These are phyloP conservation scores for Corvus cornix DNA, from an alignment of 2,113 vertebrate genomes.

Conservation along the genomic window DNA sequence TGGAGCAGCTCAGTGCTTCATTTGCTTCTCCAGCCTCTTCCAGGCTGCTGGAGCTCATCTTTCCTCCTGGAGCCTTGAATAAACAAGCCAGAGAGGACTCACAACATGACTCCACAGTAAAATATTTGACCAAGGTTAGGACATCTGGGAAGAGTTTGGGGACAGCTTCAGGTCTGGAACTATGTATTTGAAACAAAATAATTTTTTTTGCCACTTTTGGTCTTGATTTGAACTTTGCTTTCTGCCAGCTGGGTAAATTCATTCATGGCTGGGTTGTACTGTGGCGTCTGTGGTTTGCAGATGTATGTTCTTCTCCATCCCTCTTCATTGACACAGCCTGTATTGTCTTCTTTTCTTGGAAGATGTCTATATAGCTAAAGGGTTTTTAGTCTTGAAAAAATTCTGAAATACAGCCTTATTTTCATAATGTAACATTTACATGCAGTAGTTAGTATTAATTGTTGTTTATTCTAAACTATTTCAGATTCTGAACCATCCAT, in stretches of 20 bases:
- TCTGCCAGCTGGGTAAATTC: conserved; percentile 34
- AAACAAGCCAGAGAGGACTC: not conserved
- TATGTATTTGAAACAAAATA: not conserved
- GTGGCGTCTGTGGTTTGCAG: conserved; percentile 9
- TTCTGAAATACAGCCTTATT: not conserved
- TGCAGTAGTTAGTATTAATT: not conserved
- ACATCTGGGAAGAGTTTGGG: conserved; percentile 57
- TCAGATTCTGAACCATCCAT: not conserved
- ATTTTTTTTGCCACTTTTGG: conserved; percentile 34
- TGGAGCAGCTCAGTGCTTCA: not conserved
- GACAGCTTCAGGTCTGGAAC: conserved; percentile 49
- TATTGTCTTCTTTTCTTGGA: conserved; percentile 21
- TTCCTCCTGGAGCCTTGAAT: not conserved
- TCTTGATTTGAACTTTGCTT: conserved; percentile 19
- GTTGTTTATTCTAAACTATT: not conserved
- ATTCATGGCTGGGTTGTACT: not conserved
- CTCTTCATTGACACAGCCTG: not conserved
- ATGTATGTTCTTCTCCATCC: not conserved
- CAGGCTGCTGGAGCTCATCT: conserved; percentile 18
- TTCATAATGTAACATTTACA: not conserved
- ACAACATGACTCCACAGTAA: not conserved
- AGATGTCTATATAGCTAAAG: not conserved
- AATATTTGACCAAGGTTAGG: not conserved
- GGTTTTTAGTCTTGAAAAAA: not conserved
- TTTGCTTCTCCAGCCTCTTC: not conserved